Base-by-base conservation (phyloP, 2,888 invertebrate genomes). In the Platycheirus albimanus region DNA sequence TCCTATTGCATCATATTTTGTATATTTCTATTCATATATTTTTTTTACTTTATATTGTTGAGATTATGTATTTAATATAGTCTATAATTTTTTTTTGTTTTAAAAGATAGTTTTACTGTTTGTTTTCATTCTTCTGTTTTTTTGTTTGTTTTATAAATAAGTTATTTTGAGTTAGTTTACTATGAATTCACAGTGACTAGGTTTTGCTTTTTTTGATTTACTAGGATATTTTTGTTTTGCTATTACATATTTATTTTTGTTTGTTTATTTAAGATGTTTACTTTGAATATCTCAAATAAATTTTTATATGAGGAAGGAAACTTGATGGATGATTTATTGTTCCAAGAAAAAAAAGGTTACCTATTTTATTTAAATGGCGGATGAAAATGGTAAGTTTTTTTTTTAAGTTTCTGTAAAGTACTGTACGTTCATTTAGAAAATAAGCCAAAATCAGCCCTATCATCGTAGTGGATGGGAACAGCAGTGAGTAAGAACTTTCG, bases 111-210 rank as follows among this genome's bases (percentile, higher is more conserved):
- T 76, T 77, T 70, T 15, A 30, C 15, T 38, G 43, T 20, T 45
- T 33, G 41, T 56, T 71, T 52, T 19, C n/a, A n/a, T n/a, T n/a
- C n/a, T n/a, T n/a, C n/a, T n/a, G n/a, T 13, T 49, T 36, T 38
- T 47, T 38, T 30, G 20, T 1, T 28, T n/a, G n/a, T n/a, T 66
- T 8, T 36, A 61, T 77, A 61, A 70, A 58, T 66, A 76, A 58
- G 63, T 77, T 52, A 77, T 63, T 77, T 81, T 77, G 77, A 81
- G 52, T 77, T 81, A 81, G 70, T 76, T 76, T 81, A 76, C 70
- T 81, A 76, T 76, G 64, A 81, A 64, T 71, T 76, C 80, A 77
- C 81, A 66, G 77, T 81, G 81, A 81, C 81, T 81, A 81, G 81
- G 81, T 71, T 61, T 24, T 49, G 45, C 15, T 51, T 71, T 30